Conservation (phyloP, 1,140 invertebrate genomes). For the Drosophila mayri region DNA sequence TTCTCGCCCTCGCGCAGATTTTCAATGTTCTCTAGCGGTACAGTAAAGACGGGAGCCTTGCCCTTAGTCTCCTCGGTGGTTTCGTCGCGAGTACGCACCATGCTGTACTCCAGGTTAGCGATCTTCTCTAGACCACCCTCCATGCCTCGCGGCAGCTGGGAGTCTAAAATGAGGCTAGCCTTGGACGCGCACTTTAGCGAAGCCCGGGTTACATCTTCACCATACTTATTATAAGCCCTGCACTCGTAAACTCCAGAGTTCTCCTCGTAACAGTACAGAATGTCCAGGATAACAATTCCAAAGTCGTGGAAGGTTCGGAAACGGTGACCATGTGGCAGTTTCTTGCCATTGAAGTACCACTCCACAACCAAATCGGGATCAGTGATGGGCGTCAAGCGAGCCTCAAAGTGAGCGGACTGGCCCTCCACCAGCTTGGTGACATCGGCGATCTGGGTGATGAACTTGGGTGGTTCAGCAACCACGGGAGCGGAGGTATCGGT, state of each 20-base stretch:
- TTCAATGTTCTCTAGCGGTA: slow-evolving; percentile 94
- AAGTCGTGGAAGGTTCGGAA: slow-evolving; percentile 99
- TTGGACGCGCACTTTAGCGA: slow-evolving; percentile 95
- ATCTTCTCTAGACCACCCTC: slow-evolving; percentile 96
- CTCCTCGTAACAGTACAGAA: slow-evolving; percentile 98
- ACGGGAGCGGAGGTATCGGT: slow-evolving; percentile 88
- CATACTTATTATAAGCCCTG: slow-evolving; percentile 95
- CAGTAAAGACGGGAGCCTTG: slow-evolving; percentile 95
- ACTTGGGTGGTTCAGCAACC: slow-evolving; percentile 93
- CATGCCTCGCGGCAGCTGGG: slow-evolving; percentile 97
- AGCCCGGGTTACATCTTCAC: slow-evolving; percentile 94
- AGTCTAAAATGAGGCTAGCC: slow-evolving; percentile 96
- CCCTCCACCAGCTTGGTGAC: slow-evolving; percentile 94
- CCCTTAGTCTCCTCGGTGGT: slow-evolving; percentile 89
- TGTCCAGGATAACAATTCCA: slow-evolving; percentile 97
- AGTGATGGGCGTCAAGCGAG: slow-evolving; percentile 93
- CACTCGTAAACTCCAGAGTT: slow-evolving; percentile 98
- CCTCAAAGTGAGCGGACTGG: slow-evolving; percentile 97
- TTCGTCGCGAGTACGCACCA: slow-evolving; percentile 90
- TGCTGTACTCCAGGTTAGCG: slow-evolving; percentile 95
- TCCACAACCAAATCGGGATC: slow-evolving; percentile 97
- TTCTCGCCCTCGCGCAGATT: slow-evolving; percentile 95
- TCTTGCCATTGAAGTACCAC: slow-evolving; percentile 97
- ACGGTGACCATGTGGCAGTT: slow-evolving; percentile 95
- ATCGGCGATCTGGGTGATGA: slow-evolving; percentile 94